A percentile compares a stretch with the other conserved stretches of the same genome.
phyloP scores from a whole-genome alignment of 2,888 invertebrate species.

The Aleiodes testaceus region DNA sequence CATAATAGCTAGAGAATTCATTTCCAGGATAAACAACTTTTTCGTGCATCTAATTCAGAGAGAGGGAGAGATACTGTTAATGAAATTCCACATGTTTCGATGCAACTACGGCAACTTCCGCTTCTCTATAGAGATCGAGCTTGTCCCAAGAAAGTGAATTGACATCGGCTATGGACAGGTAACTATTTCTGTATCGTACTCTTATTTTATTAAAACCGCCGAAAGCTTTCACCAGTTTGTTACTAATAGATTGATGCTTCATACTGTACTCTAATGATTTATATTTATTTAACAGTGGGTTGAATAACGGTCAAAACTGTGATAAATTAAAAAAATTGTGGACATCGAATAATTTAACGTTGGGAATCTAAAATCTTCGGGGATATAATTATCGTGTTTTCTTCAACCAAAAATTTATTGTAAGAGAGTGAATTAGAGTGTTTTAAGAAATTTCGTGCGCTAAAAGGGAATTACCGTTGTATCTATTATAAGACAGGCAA shows the following conservation, averaged over 20 bases:
- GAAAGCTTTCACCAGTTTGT: conserved; percentile 47
- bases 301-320: conserved; percentile 58
- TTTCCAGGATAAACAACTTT: conserved; percentile 10
- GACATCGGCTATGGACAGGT: conserved; percentile 50
- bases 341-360: background rate
- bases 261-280: conserved; percentile 3
- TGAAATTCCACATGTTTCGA: conserved; percentile 36
- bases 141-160: conserved; percentile 63
- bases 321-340: conserved; percentile 9
- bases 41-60: conserved; percentile 48
- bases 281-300: conserved; percentile 52
- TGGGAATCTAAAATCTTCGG: too few relatives aligned
- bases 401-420: too few relatives aligned
- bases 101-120: conserved; percentile 12
- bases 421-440: too few relatives aligned
- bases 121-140: conserved; percentile 33
- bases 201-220: conserved; percentile 44
- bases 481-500: too few relatives aligned
- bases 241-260: conserved; percentile 21
- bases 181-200: conserved; percentile 55
- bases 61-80: conserved; percentile 34
- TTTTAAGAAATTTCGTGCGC: too few relatives aligned
- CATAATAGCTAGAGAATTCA: background rate
- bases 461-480: too few relatives aligned
- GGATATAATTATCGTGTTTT: background rate